A percentile compares a stretch with the other conserved stretches of the same genome.
phyloP scores from a whole-genome alignment of 2,113 vertebrate species.

The Alaudala cheleensis region DNA sequence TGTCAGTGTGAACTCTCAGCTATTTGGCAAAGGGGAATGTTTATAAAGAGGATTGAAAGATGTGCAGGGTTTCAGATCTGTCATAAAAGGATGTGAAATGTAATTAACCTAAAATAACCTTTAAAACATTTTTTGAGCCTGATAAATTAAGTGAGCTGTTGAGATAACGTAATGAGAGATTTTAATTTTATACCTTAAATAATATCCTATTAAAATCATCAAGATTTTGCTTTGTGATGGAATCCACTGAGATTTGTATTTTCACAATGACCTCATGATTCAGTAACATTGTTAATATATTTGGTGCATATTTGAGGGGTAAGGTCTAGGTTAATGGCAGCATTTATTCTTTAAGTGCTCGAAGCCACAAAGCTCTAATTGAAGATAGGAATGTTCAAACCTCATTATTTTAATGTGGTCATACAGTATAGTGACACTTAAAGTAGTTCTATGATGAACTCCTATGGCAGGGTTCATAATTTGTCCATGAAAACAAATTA shows the following conservation, averaged over 20 bases:
- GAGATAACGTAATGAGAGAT: slow-evolving; percentile 37
- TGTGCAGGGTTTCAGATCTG: slow-evolving; percentile 13
- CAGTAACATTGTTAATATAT: background rate
- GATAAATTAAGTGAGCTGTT: slow-evolving; percentile 39
- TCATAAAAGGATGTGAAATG: slow-evolving; percentile 48
- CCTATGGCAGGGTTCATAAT: background rate
- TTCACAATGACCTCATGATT: slow-evolving; percentile 27
- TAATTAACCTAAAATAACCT: slow-evolving; percentile 70
- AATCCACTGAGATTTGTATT: background rate
- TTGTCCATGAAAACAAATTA: background rate
- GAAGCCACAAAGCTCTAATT: slow-evolving; percentile 27
- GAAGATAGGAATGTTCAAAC: slow-evolving; percentile 30
- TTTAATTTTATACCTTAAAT: slow-evolving; percentile 60
- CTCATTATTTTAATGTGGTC: slow-evolving; percentile 40
- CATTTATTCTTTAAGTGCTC: slow-evolving; percentile 48
- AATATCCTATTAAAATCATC: slow-evolving; percentile 46
- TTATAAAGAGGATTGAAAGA: slow-evolving; percentile 9
- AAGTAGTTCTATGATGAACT: slow-evolving; percentile 3
- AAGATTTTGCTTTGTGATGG: slow-evolving; percentile 26
- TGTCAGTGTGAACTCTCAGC: slow-evolving; percentile 1
- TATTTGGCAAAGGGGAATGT: background rate
- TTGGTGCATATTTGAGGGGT: background rate
- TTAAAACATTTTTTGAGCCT: slow-evolving; percentile 45
- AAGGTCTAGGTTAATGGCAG: slow-evolving; percentile 55
- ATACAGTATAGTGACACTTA: background rate